Evolutionary conservation across 2,797 vertebrate genomes (phyloP), one percentile per base, ranked within the genome.

Genomic region (Gymnopithys bicolor): DNA sequence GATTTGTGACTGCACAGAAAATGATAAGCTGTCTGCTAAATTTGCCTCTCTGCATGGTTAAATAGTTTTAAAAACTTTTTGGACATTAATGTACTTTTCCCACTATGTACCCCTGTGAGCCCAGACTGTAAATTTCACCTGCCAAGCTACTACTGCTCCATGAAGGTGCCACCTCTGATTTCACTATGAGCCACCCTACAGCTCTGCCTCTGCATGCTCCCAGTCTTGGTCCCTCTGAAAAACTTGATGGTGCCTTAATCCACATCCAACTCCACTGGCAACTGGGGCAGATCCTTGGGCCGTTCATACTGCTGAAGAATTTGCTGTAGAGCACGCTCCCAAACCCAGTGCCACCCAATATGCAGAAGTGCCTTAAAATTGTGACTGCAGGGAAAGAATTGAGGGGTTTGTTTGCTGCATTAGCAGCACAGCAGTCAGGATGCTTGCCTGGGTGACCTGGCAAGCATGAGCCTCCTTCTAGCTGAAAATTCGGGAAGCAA

Each of bases 251-350:
- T 81, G 30, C 33, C 46, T 66, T 67, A 41, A 67, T 11, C 32
- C 27, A 12, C 2, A 8, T 13, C 23, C 49, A 68, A 10, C 22
- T 41, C 12, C 25, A 23, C 5, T 0, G 0, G n/a, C 67, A 80
- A 1, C 39, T 5, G 21, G 11, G 12, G 4, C 45, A 82, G 12
- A 30, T 56, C 48, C 43, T 22, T 6, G 4, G 12, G 13, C 16
- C 45, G 64, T 70, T 81, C 74, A 32, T 41, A 0, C 74, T 6
- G 1, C 35, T 16, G 64, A 18, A 22, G 19, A 24, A 48, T 35
- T 77, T 83, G 35, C 51, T 77, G 15, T 25, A 27, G 35, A 62
- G 35, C n/a, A 30, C 18, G 1, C 0, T 74, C 80, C 56, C 41
- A 55, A 71, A 81, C 7, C 22, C n/a, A 49, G 27, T 5, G 11